These are phyloP conservation scores for Lepas anatifera DNA, from an alignment of 2,888 invertebrate genomes.

Conservation along the genomic window DNA sequence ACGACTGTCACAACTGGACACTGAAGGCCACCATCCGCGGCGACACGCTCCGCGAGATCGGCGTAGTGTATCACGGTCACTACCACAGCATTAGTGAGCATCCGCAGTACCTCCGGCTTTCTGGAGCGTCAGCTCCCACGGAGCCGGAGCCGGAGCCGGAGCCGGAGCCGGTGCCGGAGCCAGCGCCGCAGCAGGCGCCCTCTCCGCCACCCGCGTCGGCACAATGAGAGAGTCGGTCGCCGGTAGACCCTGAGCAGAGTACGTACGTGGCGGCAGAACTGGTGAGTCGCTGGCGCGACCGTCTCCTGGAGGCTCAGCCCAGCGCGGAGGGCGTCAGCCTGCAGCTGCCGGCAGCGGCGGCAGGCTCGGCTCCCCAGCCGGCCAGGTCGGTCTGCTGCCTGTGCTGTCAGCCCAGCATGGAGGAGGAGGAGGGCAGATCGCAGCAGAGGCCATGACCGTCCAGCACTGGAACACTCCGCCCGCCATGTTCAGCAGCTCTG, in stretches of 20 bases:
- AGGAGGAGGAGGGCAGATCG: too few relatives aligned
- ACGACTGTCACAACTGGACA: constrained; percentile 92
- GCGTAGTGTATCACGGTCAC: constrained; percentile 88
- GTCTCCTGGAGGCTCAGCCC: background rate
- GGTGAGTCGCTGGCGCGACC: background rate
- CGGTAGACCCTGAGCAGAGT: background rate
- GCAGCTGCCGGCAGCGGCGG: background rate
- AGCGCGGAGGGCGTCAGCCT: background rate
- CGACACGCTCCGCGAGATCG: constrained; percentile 76
- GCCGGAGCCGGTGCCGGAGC: background rate
- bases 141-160: background rate
- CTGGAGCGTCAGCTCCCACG: background rate
- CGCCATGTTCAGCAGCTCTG: background rate
- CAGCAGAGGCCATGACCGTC: too few relatives aligned
- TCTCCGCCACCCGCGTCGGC: background rate
- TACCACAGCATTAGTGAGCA: constrained; percentile 92
- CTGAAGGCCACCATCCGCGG: constrained; percentile 90
- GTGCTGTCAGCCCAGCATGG: background rate
- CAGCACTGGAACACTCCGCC: too few relatives aligned
- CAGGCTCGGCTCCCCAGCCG: background rate
- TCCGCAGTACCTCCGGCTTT: constrained; percentile 54
- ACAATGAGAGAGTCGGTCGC: background rate
- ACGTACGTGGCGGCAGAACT: background rate
- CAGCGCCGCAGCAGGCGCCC: background rate
- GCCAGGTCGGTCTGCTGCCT: background rate